Evolutionary conservation across 2,797 vertebrate species (phyloP), one percentile per base, ranked within the genome.

Genomic region (Microctenopoma steveboyesi): DNA sequence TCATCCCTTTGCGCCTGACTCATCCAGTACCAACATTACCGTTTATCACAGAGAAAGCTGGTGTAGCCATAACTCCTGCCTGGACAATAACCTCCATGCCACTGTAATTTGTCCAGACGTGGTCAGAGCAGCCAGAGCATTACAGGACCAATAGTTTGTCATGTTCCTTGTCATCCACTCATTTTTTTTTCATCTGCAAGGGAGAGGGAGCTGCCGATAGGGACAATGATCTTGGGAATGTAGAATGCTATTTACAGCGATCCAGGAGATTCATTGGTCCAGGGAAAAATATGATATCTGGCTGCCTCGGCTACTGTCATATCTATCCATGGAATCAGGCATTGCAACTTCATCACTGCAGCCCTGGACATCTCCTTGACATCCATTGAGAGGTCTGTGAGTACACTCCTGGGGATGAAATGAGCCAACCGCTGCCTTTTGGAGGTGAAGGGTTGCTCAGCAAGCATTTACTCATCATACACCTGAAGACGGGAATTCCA

Each of bases 391-490:
- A 81, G 78, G 57, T 56, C 61, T 67, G 4, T 15, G 54, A 69
- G 94, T 93, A 93, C 93, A 93, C 92, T 94, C 75, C n/a, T 25
- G 53, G 69, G 81, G 76, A 79, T 82, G 74, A 83, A 74, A 86
- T 72, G 91, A 94, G 93, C 94, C 93, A 95, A 94, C 94, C 94
- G 91, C 92, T 81, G 53, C 73, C n/a, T 76, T 65, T 76, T 76
- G 45, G 90, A 93, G 95, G 95, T 95, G 91, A 95, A 89, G 92
- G 94, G 88, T 91, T 66, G 67, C 59, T 9, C 16, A 42, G 63
- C 37, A 56, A 68, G 57, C 27, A 40, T 51, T 79, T 33, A 57
- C 69, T 81, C 61, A 55, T 71, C 51, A 62, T 65, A 75, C 68
- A 81, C 43, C 74, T 70, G 56, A 66, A 79, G 52, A 73, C 60